phyloP scores from a whole-genome alignment of 2,113 vertebrate species.

The Vidua chalybeata region DNA sequence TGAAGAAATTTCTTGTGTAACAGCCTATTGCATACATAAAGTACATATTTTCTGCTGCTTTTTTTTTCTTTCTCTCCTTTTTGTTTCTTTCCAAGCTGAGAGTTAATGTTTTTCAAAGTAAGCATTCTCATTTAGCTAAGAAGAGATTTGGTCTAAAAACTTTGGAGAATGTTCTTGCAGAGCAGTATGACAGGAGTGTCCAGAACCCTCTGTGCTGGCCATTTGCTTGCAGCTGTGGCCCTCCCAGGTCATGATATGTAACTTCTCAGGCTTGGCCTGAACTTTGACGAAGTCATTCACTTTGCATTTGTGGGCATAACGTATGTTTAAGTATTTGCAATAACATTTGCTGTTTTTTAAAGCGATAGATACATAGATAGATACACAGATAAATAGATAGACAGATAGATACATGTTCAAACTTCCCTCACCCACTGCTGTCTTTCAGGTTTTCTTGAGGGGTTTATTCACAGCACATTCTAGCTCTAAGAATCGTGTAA shows the following conservation, averaged over 20 bases:
- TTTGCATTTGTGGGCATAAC: not conserved
- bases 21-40: not conserved
- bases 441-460: not conserved
- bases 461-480: not conserved
- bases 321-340: not conserved
- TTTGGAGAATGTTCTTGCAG: not conserved
- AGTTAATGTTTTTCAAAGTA: not conserved
- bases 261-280: not conserved
- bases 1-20: not conserved
- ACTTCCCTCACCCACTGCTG: not conserved
- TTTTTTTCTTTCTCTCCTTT: not conserved
- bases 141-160: not conserved
- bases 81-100: not conserved
- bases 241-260: not conserved
- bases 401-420: not conserved
- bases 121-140: not conserved
- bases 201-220: not conserved
- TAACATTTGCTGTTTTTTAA: not conserved
- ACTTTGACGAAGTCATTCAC: not conserved
- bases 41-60: not conserved
- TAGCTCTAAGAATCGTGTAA: not conserved
- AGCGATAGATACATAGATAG: not conserved
- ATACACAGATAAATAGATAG: too few relatives aligned
- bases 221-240: not conserved
- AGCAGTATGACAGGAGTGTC: not conserved